A percentile compares a stretch with the other conserved stretches of the same genome.
phyloP scores from a whole-genome alignment of 2,113 vertebrate species.

The Andinoacara biseriatus region DNA sequence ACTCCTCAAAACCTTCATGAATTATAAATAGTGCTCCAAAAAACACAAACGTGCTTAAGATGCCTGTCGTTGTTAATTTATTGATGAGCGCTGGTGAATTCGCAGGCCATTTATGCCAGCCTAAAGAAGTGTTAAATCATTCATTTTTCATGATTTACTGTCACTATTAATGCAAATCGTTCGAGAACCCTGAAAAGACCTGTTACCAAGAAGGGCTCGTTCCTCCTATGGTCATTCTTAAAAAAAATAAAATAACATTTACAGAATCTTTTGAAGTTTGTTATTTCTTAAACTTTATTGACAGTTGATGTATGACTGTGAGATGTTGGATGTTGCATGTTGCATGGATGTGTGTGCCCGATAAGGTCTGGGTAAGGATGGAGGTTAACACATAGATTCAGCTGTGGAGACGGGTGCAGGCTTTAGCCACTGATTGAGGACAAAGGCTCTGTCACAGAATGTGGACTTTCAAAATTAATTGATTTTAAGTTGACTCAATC shows the following conservation, averaged over 20 bases:
- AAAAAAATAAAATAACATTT: not conserved
- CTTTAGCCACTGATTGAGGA: not conserved
- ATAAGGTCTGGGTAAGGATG: no score
- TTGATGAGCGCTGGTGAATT: not conserved
- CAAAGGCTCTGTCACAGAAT: not conserved
- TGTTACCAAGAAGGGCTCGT: not conserved
- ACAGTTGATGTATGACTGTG: no score
- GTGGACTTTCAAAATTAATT: not conserved
- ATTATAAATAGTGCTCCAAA: not conserved
- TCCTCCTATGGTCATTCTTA: not conserved
- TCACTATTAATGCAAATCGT: not conserved
- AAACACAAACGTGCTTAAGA: not conserved
- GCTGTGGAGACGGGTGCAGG: no score
- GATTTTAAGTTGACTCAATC: constrained; percentile 24
- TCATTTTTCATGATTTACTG: not conserved
- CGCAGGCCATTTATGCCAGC: not conserved
- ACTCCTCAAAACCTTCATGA: not conserved
- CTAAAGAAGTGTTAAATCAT: not conserved
- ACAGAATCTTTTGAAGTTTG: not conserved
- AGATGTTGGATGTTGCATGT: not conserved
- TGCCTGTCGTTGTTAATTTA: not conserved
- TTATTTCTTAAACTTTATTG: not conserved
- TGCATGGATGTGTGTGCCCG: no score
- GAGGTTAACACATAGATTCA: no score
- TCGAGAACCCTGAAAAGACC: not conserved